Base-by-base conservation (phyloP, 2,113 vertebrate genomes). In the Pipa parva region DNA sequence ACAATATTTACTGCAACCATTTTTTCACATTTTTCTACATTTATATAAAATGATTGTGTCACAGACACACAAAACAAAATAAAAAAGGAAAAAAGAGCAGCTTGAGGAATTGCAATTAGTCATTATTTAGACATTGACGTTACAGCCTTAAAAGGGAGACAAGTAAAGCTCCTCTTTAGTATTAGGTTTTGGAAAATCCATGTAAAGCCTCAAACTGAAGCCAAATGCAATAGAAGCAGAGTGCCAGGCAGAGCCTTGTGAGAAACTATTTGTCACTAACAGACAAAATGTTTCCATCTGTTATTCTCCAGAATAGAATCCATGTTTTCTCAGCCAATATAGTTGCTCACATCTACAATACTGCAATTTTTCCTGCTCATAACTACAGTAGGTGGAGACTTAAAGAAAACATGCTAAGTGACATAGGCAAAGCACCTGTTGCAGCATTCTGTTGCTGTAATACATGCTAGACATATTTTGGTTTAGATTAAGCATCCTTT, bases 251-350 rank as follows among this genome's bases (percentile, higher is more conserved):
- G 26, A 56, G 28, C 31, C 24, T 42, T 64, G 33, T 64, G 49
- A 56, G 33, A 42, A 65, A 56, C 63, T 57, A 11, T 63, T 54
- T 15, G 62, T 63, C 51, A 66, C 36, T 22, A 37, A 57, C 25
- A 57, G 21, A 50, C 60, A 63, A 26, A 57, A 48, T 45, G 37
- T 57, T 66, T 65, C 36, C 51, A 65, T 46, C 26, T 46, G 63
- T 45, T 46, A 29, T 56, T 55, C 10, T 21, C 37, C 24, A 57
- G 26, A 2, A 1, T 15, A 29, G 17, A 12, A 33, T 33, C 37
- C 20, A 31, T 48, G 31, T 65, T 12, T 57, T 21, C 63, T 25
- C 37, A 29, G 24, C 25, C 9, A 29, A 13, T 25, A 3, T 66
- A 48, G 21, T 57, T 57, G 52, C 52, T 48, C 39, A 66, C 28